phyloP scores from a whole-genome alignment of 2,888 invertebrate species.

The Dicranocentrus wangi region DNA sequence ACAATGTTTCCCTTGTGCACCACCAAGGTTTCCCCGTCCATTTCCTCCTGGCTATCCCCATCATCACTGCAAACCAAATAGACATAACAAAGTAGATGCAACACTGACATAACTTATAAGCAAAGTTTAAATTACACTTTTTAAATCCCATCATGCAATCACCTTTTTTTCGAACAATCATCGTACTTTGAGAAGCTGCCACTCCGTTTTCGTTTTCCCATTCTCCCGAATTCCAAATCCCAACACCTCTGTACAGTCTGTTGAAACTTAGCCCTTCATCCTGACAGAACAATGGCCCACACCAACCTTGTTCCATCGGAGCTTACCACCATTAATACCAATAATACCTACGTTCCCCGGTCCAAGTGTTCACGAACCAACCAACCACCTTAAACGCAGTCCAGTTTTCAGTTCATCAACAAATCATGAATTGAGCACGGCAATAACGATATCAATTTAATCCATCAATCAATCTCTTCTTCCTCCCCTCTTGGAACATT shows the following conservation, averaged over 20 bases:
- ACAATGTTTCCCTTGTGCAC: conserved; percentile 57
- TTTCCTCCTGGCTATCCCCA: conserved; percentile 72
- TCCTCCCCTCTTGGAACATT: no score
- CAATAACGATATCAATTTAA: no score
- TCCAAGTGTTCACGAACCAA: no score
- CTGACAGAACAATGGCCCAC: background rate
- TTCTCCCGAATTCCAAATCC: conserved; percentile 46
- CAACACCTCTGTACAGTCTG: background rate
- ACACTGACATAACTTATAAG: no score
- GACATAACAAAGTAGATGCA: background rate
- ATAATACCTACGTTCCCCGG: background rate
- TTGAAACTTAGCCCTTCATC: conserved; percentile 39
- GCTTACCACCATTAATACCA: conserved; percentile 11
- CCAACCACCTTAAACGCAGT: no score
- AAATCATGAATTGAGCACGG: no score
- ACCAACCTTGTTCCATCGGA: background rate
- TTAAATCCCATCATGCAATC: background rate
- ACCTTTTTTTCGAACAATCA: conserved; percentile 69
- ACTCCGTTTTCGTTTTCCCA: conserved; percentile 72
- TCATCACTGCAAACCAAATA: conserved; percentile 66
- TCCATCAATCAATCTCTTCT: no score
- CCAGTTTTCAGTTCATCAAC: no score
- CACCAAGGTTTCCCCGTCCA: conserved; percentile 65
- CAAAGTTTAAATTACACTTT: no score
- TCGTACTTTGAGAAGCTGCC: conserved; percentile 70